Evolutionary conservation across 2,888 invertebrate species (phyloP).

Genomic region (Perizoma flavofasciatum): DNA sequence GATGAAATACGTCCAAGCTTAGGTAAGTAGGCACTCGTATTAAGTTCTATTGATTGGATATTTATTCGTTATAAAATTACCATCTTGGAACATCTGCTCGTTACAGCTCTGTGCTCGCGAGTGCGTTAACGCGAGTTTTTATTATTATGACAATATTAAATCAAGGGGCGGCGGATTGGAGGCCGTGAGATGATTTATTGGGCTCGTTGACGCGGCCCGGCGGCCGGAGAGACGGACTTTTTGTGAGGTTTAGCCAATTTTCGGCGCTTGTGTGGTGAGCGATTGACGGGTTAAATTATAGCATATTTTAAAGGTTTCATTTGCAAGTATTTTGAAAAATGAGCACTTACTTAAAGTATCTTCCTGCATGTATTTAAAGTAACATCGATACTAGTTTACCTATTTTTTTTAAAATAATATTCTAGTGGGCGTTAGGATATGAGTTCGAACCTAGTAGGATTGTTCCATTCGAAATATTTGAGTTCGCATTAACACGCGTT

Average conservation of each 20-base stretch:
- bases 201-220: conserved; percentile 47
- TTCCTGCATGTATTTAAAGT: too few species aligned
- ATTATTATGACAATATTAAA: conserved; percentile 78
- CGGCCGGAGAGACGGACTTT: conserved; percentile 29
- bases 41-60: conserved; percentile 13
- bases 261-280: conserved; percentile 20
- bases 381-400: too few species aligned
- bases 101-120: conserved; percentile 36
- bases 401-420: too few species aligned
- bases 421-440: too few species aligned
- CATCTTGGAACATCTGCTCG: conserved; percentile 36
- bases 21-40: too few species aligned
- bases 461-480: too few species aligned
- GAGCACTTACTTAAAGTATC: too few species aligned
- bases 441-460: too few species aligned
- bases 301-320: background rate
- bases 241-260: conserved; percentile 33
- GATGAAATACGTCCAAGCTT: too few species aligned
- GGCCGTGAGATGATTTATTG: conserved; percentile 68
- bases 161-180: conserved; percentile 59
- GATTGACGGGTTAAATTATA: conserved; percentile 26
- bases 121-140: conserved; percentile 70
- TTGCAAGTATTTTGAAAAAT: too few species aligned
- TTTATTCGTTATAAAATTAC: conserved; percentile 7
- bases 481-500: too few species aligned